Evolutionary conservation across 2,888 invertebrate species (phyloP), one percentile per base, ranked within the genome.

Genomic region (Coecobrya sp.): DNA sequence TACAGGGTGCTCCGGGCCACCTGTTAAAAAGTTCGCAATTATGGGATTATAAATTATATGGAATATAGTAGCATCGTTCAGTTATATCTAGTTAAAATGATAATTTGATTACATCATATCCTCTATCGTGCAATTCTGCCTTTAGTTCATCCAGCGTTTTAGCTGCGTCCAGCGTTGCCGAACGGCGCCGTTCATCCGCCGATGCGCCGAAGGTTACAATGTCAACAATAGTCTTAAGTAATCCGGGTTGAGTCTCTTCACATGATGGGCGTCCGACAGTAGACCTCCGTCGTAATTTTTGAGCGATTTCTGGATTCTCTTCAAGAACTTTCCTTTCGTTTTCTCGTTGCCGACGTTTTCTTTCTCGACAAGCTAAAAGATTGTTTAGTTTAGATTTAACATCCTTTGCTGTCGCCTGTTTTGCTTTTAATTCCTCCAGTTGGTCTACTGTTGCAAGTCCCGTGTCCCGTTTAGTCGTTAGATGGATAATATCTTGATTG

Each of bases 131-230:
- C 1, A 76, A 30, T 49, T 88, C 88, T 1, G 27, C 0, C 16
- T 42, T 42, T 22, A 92, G 27, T 16, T 92, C 87, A 55, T 92
- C 84, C 27, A 93, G 49, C 8, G 89, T 89, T 27, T 55, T 73
- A n/a, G 30, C 45, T 16, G 55, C 25, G 25, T 87, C 22, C 30
- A 92, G 22, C 42, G 76, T 30, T 30, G 88, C 73, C 25, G 92
- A 65, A 8, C 86, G 68, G 7, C 89, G 76, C 42, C 88, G 70
- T n/a, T 30, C 81, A 25, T 93, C 73, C n/a, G 92, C 92, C n/a
- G n/a, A n/a, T 90, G 95, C 94, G n/a, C n/a, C n/a, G n/a, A n/a
- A n/a, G 62, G 94, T 93, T 11, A 95, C 95, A 42, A 95, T 95
- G 52, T 95, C 95, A 5, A 93, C 85, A 36, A 95, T 95, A 25